phyloP scores from a whole-genome alignment of 1,140 invertebrate genomes.

The Trinorchestia longiramus region DNA sequence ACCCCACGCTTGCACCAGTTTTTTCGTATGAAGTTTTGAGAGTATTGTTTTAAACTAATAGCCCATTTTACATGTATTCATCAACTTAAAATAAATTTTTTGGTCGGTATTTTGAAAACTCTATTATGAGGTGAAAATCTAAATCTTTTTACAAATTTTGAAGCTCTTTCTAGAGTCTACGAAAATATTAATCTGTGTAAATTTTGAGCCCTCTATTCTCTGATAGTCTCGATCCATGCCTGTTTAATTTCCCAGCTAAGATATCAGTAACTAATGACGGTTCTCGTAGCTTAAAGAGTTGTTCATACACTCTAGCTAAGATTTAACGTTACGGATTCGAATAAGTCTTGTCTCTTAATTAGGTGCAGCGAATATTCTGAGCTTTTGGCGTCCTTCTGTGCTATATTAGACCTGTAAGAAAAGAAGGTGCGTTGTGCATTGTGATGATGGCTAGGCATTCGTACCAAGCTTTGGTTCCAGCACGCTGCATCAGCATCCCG shows the following conservation, averaged over 20 bases:
- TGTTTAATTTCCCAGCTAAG: conserved; percentile 34
- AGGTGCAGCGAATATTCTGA: conserved; percentile 52
- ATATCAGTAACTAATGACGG: conserved; percentile 46
- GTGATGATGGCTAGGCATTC: neutral
- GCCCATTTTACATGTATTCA: neutral
- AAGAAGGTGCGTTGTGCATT: neutral
- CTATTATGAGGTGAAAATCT: neutral
- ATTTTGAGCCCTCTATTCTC: neutral
- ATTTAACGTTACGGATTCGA: conserved; percentile 52
- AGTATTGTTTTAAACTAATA: neutral
- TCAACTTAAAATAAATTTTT: neutral
- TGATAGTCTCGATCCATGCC: conserved; percentile 33
- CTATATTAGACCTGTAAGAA: conserved; percentile 48
- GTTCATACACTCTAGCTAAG: conserved; percentile 54
- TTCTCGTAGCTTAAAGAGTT: conserved; percentile 49
- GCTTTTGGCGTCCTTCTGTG: conserved; percentile 52
- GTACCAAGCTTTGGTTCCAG: conserved; percentile 4
- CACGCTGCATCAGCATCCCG: neutral
- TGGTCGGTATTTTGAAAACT: neutral
- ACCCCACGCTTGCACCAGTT: neutral
- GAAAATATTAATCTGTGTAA: neutral
- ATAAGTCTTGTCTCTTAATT: conserved; percentile 52
- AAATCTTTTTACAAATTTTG: neutral
- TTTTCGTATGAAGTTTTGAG: neutral
- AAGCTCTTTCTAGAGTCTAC: neutral